Percentiles rank a stretch among this genome's conserved stretches.
phyloP scores from a whole-genome alignment of 2,113 vertebrate species.

The Brevimyrus niger region DNA sequence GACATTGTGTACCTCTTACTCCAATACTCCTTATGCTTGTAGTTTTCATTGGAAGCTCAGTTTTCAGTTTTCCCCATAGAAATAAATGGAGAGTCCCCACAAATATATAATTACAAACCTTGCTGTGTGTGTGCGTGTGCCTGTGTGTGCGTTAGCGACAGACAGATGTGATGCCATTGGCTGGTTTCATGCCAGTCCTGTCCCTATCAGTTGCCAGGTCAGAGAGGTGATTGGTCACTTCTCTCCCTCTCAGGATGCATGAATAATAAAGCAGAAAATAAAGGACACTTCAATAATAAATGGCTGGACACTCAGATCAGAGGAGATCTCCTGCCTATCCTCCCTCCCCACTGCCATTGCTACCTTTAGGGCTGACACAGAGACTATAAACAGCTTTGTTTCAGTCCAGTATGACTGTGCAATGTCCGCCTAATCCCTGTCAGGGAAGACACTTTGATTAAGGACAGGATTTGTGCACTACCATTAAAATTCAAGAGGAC shows the following conservation, averaged over 20 bases:
- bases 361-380: background rate
- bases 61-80: background rate
- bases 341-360: background rate
- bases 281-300: constrained; percentile 15
- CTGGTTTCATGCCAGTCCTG: background rate
- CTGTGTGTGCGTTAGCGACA: background rate
- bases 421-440: background rate
- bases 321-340: background rate
- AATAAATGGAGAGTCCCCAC: background rate
- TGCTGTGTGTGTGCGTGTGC: background rate
- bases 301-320: constrained; percentile 5
- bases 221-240: background rate
- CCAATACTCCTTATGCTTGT: background rate
- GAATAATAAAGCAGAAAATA: constrained; percentile 13
- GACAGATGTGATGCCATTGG: background rate
- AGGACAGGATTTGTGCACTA: background rate
- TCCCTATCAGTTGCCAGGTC: background rate
- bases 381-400: background rate
- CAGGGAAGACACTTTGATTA: background rate
- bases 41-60: background rate
- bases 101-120: background rate
- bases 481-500: background rate
- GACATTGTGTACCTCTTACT: background rate
- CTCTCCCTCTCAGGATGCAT: background rate
- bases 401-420: background rate